Percentiles rank a stretch among this genome's conserved stretches.
Evolutionary conservation across 2,113 vertebrate species (phyloP).

Genomic region (Noturus placidus): DNA sequence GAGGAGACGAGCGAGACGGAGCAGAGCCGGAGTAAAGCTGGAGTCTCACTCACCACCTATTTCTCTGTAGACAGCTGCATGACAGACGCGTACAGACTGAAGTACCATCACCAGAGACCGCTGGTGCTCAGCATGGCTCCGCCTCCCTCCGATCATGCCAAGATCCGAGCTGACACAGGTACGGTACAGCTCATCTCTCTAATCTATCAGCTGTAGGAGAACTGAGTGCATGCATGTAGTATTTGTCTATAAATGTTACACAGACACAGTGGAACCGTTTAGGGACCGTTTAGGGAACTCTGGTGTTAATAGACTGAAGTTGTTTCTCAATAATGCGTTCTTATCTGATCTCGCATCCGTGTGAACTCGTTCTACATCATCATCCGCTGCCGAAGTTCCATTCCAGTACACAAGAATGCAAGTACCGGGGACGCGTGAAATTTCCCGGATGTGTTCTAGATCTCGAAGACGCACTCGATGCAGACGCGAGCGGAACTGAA

Average conservation of each 20-base stretch:
- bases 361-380: no score
- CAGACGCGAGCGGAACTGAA: no score
- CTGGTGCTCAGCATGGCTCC: slow-evolving; percentile 76
- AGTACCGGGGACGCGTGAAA: no score
- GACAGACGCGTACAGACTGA: slow-evolving; percentile 95
- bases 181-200: neutral
- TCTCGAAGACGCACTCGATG: no score
- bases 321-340: no score
- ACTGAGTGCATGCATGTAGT: neutral
- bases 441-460: no score
- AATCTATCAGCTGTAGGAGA: no score
- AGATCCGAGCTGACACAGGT: slow-evolving; percentile 66
- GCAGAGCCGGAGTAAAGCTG: slow-evolving; percentile 61
- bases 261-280: neutral
- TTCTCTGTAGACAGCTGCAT: slow-evolving; percentile 97
- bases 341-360: no score
- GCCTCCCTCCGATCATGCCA: slow-evolving; percentile 50
- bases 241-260: neutral
- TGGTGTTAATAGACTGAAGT: no score
- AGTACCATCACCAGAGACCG: slow-evolving; percentile 93
- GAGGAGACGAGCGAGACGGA: slow-evolving; percentile 63
- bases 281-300: no score
- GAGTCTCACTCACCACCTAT: slow-evolving; percentile 87
- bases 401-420: no score
- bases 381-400: no score